Evolutionary conservation across 2,797 vertebrate species (phyloP), one percentile per base, ranked within the genome.

Genomic region (Hapalemur alaotrensis): DNA sequence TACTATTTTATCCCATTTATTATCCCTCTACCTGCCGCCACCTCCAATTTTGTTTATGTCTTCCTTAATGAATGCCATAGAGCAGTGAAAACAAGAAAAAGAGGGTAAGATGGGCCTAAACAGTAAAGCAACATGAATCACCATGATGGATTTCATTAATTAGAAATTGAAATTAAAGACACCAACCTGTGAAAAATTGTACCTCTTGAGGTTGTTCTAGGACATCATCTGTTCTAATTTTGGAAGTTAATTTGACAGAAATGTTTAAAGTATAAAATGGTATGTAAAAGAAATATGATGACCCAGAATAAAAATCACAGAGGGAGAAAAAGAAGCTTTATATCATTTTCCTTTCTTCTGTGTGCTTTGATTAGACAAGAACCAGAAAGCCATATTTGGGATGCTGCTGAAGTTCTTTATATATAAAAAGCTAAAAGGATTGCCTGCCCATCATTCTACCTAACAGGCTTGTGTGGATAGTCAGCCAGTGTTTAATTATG

Each of bases 151-250:
- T 96, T 96, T 95, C 54, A 97, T 96, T 97, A 93, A 97, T 96
- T 98, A 96, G 87, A 93, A 93, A 90, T 32, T 90, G 78, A 97
- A 96, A 97, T 97, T 92, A 97, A 97, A 96, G 67, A 97, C 63
- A 95, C 35, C 32, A 93, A 95, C 87, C 79, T 92, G 63, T 97
- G 63, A 97, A 97, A 98, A 96, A 96, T 46, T 89, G 35, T 85
- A 73, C 69, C 76, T 92, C 90, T 89, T 93, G 79, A 97, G 90
- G 87, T 95, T 94, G 91, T 97, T 95, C 84, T 92, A 95, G 96
- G 94, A 96, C 89, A 94, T n/a, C 30, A 73, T 96, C 93, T 97
- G 63, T 92, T 98, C 94, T 97, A 93, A 97, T 96, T 97, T 97
- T 75, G 81, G 92, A 95, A 92, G 73, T 85, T 95, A 97, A 92